Conservation (phyloP, 1,140 invertebrate genomes). For the Liolophura sinensis region DNA sequence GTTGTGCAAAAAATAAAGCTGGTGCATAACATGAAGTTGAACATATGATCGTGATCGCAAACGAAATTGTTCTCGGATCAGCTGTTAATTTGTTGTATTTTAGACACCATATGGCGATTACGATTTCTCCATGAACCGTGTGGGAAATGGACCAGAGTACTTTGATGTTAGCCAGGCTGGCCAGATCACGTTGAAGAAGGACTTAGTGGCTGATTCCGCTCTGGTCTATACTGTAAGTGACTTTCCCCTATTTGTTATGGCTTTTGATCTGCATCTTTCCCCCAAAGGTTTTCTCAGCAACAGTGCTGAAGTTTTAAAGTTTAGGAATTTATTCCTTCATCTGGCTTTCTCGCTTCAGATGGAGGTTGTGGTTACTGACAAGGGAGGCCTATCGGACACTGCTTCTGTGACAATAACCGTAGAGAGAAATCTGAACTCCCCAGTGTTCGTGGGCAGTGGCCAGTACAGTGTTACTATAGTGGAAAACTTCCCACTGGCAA, state of each 20-base stretch:
- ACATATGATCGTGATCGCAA: too few species aligned
- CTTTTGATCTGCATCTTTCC: too few species aligned
- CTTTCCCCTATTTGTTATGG: too few species aligned
- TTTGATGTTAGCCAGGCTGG: not conserved
- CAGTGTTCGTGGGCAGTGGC: slow-evolving; percentile 17
- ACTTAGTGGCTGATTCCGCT: slow-evolving; percentile 17
- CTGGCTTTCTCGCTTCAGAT: slow-evolving; percentile 28
- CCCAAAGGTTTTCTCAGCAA: too few species aligned
- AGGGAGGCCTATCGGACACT: slow-evolving; percentile 29
- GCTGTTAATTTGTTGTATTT: too few species aligned
- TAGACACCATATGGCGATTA: too few species aligned
- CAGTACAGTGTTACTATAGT: slow-evolving; percentile 6
- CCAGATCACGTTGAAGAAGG: slow-evolving; percentile 12
- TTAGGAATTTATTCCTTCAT: not conserved
- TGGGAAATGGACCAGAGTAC: slow-evolving; percentile 11
- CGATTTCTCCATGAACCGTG: slow-evolving; percentile 11
- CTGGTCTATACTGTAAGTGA: slow-evolving; percentile 26
- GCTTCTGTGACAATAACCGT: slow-evolving; percentile 34
- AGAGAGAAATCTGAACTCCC: slow-evolving; percentile 31
- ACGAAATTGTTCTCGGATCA: too few species aligned
- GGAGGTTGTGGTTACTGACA: slow-evolving; percentile 36
- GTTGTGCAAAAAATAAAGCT: too few species aligned
- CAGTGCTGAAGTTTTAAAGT: not conserved
- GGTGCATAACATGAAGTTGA: too few species aligned
- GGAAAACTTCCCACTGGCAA: slow-evolving; percentile 26